A percentile compares a stretch with the other conserved stretches of the same genome.
phyloP scores from a whole-genome alignment of 2,888 invertebrate species.

The Agapostemon virescens region DNA sequence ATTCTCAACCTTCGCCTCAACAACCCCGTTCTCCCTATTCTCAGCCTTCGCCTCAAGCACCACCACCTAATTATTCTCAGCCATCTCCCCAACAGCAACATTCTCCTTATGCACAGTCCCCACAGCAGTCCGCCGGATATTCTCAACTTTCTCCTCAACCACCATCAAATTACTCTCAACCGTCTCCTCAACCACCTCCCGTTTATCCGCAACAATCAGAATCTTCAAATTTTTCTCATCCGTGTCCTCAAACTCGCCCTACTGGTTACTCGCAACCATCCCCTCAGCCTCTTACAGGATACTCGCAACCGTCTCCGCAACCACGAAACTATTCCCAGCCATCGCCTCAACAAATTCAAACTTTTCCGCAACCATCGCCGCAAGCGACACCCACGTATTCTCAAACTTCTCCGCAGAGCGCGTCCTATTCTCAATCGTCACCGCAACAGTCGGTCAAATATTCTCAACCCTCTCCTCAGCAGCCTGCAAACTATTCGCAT shows the following conservation, averaged over 20 bases:
- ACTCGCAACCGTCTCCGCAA: conserved; percentile 69
- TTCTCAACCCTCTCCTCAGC: conserved; percentile 77
- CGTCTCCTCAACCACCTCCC: conserved; percentile 63
- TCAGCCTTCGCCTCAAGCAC: conserved; percentile 71
- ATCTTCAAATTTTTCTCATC: conserved; percentile 78
- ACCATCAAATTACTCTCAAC: conserved; percentile 62
- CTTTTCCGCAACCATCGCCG: conserved; percentile 72
- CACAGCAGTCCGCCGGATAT: conserved; percentile 78
- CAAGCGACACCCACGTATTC: conserved; percentile 80
- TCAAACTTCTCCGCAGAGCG: conserved; percentile 68
- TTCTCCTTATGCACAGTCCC: conserved; percentile 69
- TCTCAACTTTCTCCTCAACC: conserved; percentile 72
- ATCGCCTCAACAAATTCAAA: conserved; percentile 70
- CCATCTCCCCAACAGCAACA: conserved; percentile 72
- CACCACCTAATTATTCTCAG: conserved; percentile 81
- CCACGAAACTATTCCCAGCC: conserved; percentile 74
- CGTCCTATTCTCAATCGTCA: conserved; percentile 69
- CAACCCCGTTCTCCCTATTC: conserved; percentile 71
- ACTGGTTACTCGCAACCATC: conserved; percentile 76
- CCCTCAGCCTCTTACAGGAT: conserved; percentile 72
- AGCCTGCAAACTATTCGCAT: conserved; percentile 75
- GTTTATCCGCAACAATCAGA: conserved; percentile 74
- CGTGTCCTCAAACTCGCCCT: conserved; percentile 66
- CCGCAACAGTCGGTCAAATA: conserved; percentile 79
- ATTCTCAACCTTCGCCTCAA: conserved; percentile 77